Evolutionary conservation across 2,888 invertebrate species (phyloP), one percentile per base, ranked within the genome.

Genomic region (Barypeithes pellucidus): DNA sequence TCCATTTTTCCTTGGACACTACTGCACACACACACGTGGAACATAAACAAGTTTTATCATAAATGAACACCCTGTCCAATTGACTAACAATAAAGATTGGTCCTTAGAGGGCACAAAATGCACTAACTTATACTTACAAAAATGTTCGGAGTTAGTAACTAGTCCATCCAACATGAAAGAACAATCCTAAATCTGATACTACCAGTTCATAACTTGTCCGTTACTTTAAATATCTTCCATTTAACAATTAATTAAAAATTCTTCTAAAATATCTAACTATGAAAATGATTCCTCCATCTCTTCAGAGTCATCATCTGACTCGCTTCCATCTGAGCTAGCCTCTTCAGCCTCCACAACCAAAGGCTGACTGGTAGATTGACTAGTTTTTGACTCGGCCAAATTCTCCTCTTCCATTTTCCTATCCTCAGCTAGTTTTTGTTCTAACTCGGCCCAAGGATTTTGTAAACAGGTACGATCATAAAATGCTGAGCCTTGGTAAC

Each of bases 371-470:
- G 29, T 3, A 29, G 24, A 16, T 16, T 62, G 24, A 62, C 62
- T 29, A 50, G 43, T 18, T 29, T 36, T 14, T 1, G 14, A 29
- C n/a, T 52, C 33, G 3, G 3, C n/a, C 1, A 57, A 33, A 57
- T 18, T 57, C 1, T 57, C 16, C 18, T 54, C 20, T 9, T 57
- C 16, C 14, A 3, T 57, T 33, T 57, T 47, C 47, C 7, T 50
- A 11, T 63, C 12, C 14, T 45, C 36, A n/a, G 33, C 12, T 16
- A 67, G 5, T 61, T 61, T 52, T 57, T 67, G 36, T 67, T 72
- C 72, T 12, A 73, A 50, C 18, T 73, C 73, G 0, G 41, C 47
- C 73, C 73, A 73, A 3, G 73, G 73, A 52, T 73, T 41, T 36
- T 57, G 18, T 16, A 73, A 33, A 68, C 73, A 63, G 7, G 68